phyloP scores from a whole-genome alignment of 2,888 invertebrate species.

The Bombylius major region DNA sequence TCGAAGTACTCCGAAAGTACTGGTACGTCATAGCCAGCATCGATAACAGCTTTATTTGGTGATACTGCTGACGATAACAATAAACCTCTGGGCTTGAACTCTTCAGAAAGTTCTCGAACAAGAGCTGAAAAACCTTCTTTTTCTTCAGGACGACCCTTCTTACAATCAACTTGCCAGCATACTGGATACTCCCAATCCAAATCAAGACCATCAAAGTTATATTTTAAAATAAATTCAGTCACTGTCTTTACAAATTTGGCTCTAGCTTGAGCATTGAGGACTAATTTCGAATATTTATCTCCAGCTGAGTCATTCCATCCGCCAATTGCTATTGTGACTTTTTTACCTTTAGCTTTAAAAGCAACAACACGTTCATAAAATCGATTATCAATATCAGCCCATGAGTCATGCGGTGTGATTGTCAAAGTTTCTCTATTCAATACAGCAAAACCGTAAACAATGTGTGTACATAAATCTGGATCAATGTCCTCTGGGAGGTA shows the following conservation, averaged over 20 bases:
- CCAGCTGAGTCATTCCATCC: slow-evolving; percentile 93
- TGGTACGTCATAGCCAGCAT: slow-evolving; percentile 73
- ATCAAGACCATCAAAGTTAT: slow-evolving; percentile 82
- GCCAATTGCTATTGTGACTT: slow-evolving; percentile 77
- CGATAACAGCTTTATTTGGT: slow-evolving; percentile 70
- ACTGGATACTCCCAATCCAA: slow-evolving; percentile 92
- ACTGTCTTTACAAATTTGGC: slow-evolving; percentile 62
- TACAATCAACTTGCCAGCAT: slow-evolving; percentile 82
- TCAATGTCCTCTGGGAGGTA: slow-evolving; percentile 74
- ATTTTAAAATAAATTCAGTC: slow-evolving; percentile 61
- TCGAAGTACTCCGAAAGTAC: slow-evolving; percentile 62
- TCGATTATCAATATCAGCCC: slow-evolving; percentile 84
- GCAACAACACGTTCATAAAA: slow-evolving; percentile 78
- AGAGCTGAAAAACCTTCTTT: slow-evolving; percentile 65
- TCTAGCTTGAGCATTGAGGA: slow-evolving; percentile 58
- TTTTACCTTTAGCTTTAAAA: slow-evolving; percentile 57
- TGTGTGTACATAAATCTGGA: slow-evolving; percentile 75
- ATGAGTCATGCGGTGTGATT: slow-evolving; percentile 75
- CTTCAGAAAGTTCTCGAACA: slow-evolving; percentile 58
- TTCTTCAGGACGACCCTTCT: slow-evolving; percentile 67
- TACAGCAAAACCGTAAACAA: slow-evolving; percentile 86
- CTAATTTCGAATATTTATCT: slow-evolving; percentile 74
- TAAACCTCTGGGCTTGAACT: slow-evolving; percentile 57
- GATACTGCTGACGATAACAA: slow-evolving; percentile 75
- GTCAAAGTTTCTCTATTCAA: slow-evolving; percentile 59